phyloP scores from a whole-genome alignment of 2,113 vertebrate species.

The Camelus dromedarius region DNA sequence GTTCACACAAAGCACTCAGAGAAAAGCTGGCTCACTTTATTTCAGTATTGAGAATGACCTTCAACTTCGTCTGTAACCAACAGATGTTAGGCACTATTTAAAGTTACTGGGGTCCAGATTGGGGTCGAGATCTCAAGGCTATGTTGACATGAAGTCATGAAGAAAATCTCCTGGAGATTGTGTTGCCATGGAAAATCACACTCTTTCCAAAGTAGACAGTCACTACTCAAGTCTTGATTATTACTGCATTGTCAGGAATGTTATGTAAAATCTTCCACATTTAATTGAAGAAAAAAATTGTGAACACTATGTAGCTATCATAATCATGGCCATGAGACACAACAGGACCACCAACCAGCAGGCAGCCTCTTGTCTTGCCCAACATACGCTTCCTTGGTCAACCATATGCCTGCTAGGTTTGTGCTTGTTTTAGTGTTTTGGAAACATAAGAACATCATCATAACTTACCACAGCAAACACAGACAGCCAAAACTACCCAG shows the following conservation, averaged over 20 bases:
- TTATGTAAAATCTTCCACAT: not conserved
- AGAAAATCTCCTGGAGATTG: not conserved
- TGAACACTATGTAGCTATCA: not conserved
- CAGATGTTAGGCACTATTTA: not conserved
- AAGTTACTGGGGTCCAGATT: not conserved
- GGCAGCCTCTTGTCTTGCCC: not conserved
- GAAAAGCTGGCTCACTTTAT: not conserved
- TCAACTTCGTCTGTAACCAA: not conserved
- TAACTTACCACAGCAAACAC: not conserved
- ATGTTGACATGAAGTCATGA: not conserved
- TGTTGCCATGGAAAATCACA: not conserved
- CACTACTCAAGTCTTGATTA: not conserved
- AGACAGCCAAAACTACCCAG: not conserved
- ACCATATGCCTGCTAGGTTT: not conserved
- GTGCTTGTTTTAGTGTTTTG: not conserved
- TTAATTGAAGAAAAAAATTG: not conserved
- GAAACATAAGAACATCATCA: not conserved
- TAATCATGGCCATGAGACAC: not conserved
- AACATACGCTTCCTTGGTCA: not conserved
- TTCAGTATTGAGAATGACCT: not conserved
- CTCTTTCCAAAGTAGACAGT: not conserved
- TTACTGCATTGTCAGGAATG: too few relatives aligned
- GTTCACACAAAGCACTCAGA: not conserved
- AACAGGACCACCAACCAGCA: not conserved
- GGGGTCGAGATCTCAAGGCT: not conserved